Base-by-base conservation (phyloP, 1,140 invertebrate species). In the Neomicropteryx cornuta region DNA sequence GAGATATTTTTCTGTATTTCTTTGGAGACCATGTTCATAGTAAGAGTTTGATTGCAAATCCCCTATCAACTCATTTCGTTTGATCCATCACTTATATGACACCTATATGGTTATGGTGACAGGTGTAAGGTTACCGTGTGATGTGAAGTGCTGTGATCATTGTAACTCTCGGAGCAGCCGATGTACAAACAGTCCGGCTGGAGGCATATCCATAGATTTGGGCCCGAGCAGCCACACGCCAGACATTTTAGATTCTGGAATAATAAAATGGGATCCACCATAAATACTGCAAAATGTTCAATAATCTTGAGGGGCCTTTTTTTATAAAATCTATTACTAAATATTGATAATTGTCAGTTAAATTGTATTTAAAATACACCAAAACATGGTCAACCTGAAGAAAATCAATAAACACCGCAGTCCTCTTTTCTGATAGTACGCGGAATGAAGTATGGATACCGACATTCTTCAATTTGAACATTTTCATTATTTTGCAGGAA, bases 121-220 rank as follows among this genome's bases (percentile, higher is more conserved):
- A 4, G 16, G 11, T 4, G 21, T 20, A 36, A 42, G 20, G 34
- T 39, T 65, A 81, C 76, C 58, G 73, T 71, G 55, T 83, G 81
- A 63, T 92, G 88, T 34, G 70, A 54, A 16, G 77, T 78, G 50
- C 82, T 84, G 55, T 92, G 87, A 56, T 90, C 84, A 50, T 77
- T 74, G 27, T 73, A 72, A 17, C 74, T 73, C 52, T 87, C 81
- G 5, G 83, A 79, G 66, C 89, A 92, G 14, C 85, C 83, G 42
- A 87, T 71, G 54, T 76, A 77, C 22, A 77, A 69, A 57, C 89
- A 93, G 22, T 81, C 75, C 22, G 72, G 70, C 44, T 81, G 73
- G 18, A 92, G 60, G 53, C 89, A 93, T 17, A 89, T 70, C 87
- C 87, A 91, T 20, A 93, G 65, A 55, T 88, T 83, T 8, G 79